Evolutionary conservation across 2,113 vertebrate genomes (phyloP).

Genomic region (Archilochus colubris): DNA sequence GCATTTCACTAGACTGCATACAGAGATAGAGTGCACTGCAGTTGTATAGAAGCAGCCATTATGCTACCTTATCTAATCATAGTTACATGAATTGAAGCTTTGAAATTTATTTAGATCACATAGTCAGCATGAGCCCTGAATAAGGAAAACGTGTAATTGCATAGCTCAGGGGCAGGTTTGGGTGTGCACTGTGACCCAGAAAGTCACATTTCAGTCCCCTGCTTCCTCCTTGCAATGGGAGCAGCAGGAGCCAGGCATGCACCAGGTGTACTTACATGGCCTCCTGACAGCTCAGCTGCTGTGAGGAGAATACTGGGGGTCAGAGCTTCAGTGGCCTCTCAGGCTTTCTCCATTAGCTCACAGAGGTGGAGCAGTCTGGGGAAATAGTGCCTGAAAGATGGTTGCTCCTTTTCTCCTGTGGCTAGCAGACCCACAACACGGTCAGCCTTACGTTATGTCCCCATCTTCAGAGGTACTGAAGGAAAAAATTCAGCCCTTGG

Average conservation of each 20-base stretch:
- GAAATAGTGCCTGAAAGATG: neutral
- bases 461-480: neutral
- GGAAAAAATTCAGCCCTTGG: neutral
- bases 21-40: neutral
- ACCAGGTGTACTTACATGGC: neutral
- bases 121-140: constrained; percentile 25
- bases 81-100: constrained; percentile 25
- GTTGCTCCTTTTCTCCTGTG: neutral
- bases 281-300: neutral
- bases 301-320: neutral
- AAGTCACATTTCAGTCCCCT: constrained; percentile 18
- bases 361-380: neutral
- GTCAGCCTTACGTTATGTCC: neutral
- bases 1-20: neutral
- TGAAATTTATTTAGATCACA: constrained; percentile 57
- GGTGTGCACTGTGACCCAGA: constrained; percentile 26
- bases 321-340: neutral
- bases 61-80: constrained; percentile 31
- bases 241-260: neutral
- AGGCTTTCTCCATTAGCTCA: neutral
- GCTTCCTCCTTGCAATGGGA: neutral
- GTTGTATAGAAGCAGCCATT: neutral
- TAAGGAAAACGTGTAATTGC: constrained; percentile 34
- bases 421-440: neutral
- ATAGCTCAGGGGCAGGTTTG: neutral